Percentiles rank a stretch among this genome's conserved stretches.
phyloP scores from a whole-genome alignment of 2,113 vertebrate species.

The Engraulis encrasicolus region DNA sequence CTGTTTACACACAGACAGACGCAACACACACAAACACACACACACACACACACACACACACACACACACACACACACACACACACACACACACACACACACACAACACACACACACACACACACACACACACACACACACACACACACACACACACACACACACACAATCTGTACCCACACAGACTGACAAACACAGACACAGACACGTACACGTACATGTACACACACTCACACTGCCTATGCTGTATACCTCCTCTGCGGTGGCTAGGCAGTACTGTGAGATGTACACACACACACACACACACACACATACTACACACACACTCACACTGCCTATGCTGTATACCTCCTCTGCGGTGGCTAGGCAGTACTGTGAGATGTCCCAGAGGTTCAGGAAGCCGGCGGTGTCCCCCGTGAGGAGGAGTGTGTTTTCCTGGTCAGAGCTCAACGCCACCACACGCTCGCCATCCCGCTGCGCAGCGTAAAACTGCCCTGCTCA shows the following conservation, averaged over 20 bases:
- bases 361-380: conserved; percentile 58
- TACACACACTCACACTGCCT: too few species aligned
- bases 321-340: not conserved
- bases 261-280: conserved; percentile 48
- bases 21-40: not conserved
- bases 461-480: conserved; percentile 42
- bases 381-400: conserved; percentile 66
- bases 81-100: not conserved
- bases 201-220: not conserved
- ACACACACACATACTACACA: not conserved
- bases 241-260: conserved; percentile 49
- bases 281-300: not conserved
- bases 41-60: not conserved
- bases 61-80: not conserved
- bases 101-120: not conserved
- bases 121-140: not conserved
- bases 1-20: conserved; percentile 13
- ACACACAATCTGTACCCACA: too few species aligned
- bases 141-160: not conserved
- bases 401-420: conserved; percentile 66
- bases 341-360: conserved; percentile 44
- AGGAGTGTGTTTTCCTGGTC: conserved; percentile 66
- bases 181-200: too few species aligned
- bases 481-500: conserved; percentile 66
- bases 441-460: conserved; percentile 61